Percentiles rank a stretch among this genome's conserved stretches.
Evolutionary conservation across 2,888 invertebrate genomes (phyloP).

Genomic region (Nomada fabriciana): DNA sequence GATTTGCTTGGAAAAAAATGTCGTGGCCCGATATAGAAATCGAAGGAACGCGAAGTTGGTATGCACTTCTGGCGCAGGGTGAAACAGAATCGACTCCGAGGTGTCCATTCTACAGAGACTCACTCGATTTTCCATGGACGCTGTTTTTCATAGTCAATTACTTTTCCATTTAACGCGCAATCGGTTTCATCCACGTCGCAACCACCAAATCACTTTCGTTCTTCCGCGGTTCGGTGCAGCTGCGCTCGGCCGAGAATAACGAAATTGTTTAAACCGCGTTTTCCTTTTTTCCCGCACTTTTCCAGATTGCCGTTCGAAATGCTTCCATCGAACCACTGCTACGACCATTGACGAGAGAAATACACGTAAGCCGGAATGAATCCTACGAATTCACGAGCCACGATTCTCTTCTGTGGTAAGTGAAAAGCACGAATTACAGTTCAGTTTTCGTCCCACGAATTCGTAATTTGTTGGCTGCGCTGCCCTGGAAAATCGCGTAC

Average conservation of each 20-base stretch:
- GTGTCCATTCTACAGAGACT: slow-evolving; percentile 5
- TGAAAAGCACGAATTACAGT: slow-evolving; percentile 5
- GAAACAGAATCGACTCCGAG: background rate
- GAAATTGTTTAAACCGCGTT: slow-evolving; percentile 33
- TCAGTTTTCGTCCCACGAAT: slow-evolving; percentile 1
- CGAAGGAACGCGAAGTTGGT: background rate
- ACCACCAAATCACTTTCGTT: slow-evolving; percentile 39
- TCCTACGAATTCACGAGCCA: background rate
- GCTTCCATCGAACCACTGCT: no score
- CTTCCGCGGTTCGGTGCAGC: slow-evolving; percentile 18
- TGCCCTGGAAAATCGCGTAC: slow-evolving; percentile 13
- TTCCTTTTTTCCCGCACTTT: background rate
- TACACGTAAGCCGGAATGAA: background rate
- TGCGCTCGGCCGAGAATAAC: slow-evolving; percentile 38
- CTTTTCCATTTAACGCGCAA: slow-evolving; percentile 60
- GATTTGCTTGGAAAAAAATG: background rate
- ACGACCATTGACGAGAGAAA: no score
- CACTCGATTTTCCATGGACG: slow-evolving; percentile 44
- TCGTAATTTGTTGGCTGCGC: slow-evolving; percentile 3
- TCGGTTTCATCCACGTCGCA: slow-evolving; percentile 14
- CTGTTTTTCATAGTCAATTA: slow-evolving; percentile 66
- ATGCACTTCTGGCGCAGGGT: background rate
- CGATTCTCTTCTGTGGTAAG: background rate
- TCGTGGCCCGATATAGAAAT: no score
- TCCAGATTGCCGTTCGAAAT: no score